A percentile compares a stretch with the other conserved stretches of the same genome.
Conservation (phyloP, 2,113 vertebrate genomes). For the Penelope pileata region DNA sequence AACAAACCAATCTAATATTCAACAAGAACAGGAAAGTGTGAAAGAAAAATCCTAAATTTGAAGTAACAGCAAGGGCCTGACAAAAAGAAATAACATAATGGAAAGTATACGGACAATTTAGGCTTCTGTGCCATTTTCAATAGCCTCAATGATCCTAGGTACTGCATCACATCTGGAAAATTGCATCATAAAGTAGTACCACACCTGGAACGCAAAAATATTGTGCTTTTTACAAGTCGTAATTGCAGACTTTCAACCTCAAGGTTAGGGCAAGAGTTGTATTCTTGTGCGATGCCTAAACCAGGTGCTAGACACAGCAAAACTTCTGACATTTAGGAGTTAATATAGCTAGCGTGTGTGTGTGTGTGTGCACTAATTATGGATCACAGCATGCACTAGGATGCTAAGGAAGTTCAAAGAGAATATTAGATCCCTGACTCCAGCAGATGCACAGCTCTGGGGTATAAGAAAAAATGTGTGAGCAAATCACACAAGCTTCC, state of each 20-base stretch:
- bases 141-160: neutral
- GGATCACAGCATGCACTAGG: constrained; percentile 70
- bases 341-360: constrained; percentile 35
- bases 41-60: neutral
- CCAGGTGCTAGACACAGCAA: neutral
- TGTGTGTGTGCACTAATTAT: constrained; percentile 65
- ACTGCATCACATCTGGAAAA: neutral
- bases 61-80: neutral
- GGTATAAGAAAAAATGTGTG: constrained; percentile 61
- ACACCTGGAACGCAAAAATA: neutral
- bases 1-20: too few relatives aligned
- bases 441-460: constrained; percentile 71
- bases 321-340: constrained; percentile 55
- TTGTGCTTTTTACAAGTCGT: neutral
- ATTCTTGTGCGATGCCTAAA: neutral
- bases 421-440: constrained; percentile 71
- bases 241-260: neutral
- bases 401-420: constrained; percentile 73
- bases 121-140: neutral
- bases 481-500: constrained; percentile 75
- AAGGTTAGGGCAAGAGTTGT: neutral
- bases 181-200: neutral
- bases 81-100: neutral
- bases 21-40: neutral
- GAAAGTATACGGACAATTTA: neutral